phyloP scores from a whole-genome alignment of 2,888 invertebrate genomes.

The Pammene aurita region DNA sequence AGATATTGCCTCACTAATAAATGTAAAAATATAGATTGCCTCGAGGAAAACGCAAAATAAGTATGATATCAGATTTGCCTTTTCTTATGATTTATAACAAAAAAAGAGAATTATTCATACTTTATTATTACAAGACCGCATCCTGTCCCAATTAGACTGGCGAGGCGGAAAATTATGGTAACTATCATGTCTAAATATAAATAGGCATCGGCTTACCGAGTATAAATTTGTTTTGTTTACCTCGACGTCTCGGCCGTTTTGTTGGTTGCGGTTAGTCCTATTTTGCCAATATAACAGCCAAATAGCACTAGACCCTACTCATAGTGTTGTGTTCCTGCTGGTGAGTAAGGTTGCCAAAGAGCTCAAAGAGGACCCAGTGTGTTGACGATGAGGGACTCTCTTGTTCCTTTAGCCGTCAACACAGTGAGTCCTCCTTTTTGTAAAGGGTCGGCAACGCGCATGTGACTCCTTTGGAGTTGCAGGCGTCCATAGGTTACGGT shows the following conservation, averaged over 20 bases:
- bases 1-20: background rate
- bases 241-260: background rate
- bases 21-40: background rate
- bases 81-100: background rate
- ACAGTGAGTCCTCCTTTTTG: no score
- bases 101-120: conserved; percentile 2
- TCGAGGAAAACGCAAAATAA: background rate
- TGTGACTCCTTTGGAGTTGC: no score
- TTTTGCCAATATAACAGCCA: background rate
- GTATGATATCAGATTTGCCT: background rate
- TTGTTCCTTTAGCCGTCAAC: no score
- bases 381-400: no score
- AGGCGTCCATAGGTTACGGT: no score
- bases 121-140: conserved; percentile 16
- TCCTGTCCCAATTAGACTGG: background rate
- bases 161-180: conserved; percentile 6
- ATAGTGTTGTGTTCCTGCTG: no score
- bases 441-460: no score
- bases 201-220: background rate
- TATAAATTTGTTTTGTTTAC: conserved; percentile 6
- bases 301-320: no score
- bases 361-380: no score
- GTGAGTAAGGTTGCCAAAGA: no score
- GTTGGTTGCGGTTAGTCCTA: background rate
- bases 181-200: conserved; percentile 4